Conservation (phyloP, 2,113 vertebrate genomes). For the Larimichthys polyactis region DNA sequence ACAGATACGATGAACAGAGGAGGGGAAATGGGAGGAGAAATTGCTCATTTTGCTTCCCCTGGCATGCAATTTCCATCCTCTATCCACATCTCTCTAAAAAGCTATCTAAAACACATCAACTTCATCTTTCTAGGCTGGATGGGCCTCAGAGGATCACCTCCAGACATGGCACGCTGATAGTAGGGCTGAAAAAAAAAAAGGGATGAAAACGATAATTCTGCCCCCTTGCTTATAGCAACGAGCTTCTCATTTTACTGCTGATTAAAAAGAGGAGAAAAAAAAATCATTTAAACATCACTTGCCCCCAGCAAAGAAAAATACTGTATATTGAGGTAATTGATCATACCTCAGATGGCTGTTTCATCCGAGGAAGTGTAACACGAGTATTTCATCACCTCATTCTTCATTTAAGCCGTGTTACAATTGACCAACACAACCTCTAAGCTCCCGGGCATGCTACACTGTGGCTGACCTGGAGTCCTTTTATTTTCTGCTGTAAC, state of each 20-base stretch:
- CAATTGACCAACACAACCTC: slow-evolving; percentile 67
- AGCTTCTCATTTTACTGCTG: slow-evolving; percentile 47
- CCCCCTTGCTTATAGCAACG: slow-evolving; percentile 46
- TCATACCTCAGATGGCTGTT: slow-evolving; percentile 63
- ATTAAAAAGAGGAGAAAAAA: slow-evolving; percentile 39
- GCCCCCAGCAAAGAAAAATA: slow-evolving; percentile 61
- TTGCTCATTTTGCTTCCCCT: slow-evolving; percentile 72
- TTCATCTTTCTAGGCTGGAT: slow-evolving; percentile 65
- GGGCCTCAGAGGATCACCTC: slow-evolving; percentile 68
- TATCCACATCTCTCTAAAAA: slow-evolving; percentile 61
- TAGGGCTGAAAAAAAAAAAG: slow-evolving; percentile 48
- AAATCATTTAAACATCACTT: slow-evolving; percentile 26
- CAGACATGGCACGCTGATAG: slow-evolving; percentile 54
- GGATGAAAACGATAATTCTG: slow-evolving; percentile 63
- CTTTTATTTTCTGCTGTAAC: slow-evolving; percentile 56
- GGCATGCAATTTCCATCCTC: slow-evolving; percentile 71
- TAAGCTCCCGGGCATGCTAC: slow-evolving; percentile 19
- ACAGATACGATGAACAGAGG: slow-evolving; percentile 53
- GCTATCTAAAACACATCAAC: slow-evolving; percentile 75
- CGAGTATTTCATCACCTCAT: slow-evolving; percentile 56
- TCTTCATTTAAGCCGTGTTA: slow-evolving; percentile 64
- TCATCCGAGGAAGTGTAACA: slow-evolving; percentile 60
- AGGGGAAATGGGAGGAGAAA: slow-evolving; percentile 73
- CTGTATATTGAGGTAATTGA: slow-evolving; percentile 62
- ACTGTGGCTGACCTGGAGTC: slow-evolving; percentile 15